Base-by-base conservation (phyloP, 1,140 invertebrate genomes). In the Sweltsa coloradensis region DNA sequence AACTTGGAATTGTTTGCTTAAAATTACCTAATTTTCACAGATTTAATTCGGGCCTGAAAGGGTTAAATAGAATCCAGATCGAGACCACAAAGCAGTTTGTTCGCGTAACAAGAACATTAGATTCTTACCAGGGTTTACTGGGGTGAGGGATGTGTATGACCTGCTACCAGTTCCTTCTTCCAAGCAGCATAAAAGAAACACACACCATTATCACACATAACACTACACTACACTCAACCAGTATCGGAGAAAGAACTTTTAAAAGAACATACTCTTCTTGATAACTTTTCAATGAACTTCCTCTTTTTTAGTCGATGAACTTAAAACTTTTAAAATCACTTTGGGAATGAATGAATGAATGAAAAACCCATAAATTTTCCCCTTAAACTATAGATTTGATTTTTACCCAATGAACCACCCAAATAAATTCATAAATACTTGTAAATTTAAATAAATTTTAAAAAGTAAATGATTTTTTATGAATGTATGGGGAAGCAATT, bases 111-210 rank as follows among this genome's bases (percentile, higher is more conserved):
- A n/a, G 22, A 14, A 49, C 16, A 14, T 36, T n/a, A 16, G 34
- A 18, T 23, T 44, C 60, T 60, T 60, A 63, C 61, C 61, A 41
- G 60, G 56, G 47, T 60, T 61, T 41, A 62, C 60, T 36, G 60
- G 60, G 41, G 60, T 62, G 39, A 62, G 53, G 40, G 60, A 61
- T 7, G 60, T 60, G 51, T 62, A 62, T 14, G 60, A 62, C 53
- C 60, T 51, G 52, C 54, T 45, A 37, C 49, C 56, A 40, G 50
- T 56, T 45, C 55, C 57, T 51, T 57, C 55, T 55, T 49, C 39
- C 36, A 21, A 44, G 44, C 27, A 45, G 51, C 51, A 53, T 57
- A 50, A 46, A 52, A 53, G 13, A 37, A 54, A 41, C n/a, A n/a
- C n/a, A n/a, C n/a, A 31, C 9, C 9, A n/a, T 31, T 31, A n/a